Percentiles rank a stretch among this genome's conserved stretches.
phyloP scores from a whole-genome alignment of 2,113 vertebrate species.

The Callionymus lyra region DNA sequence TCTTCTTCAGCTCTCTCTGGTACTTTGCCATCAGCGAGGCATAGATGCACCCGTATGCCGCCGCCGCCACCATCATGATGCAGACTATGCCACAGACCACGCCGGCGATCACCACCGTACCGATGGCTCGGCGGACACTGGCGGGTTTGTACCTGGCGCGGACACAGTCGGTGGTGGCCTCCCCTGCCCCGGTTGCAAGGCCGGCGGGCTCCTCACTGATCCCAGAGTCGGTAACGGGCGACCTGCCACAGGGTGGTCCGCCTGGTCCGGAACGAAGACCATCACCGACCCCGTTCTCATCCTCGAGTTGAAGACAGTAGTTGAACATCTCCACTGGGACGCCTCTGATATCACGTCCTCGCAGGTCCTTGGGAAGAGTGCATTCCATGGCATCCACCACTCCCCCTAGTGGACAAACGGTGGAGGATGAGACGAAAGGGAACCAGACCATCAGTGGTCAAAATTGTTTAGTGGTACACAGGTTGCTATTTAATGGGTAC shows the following conservation, averaged over 20 bases:
- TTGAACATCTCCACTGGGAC: constrained; percentile 98
- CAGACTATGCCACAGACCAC: constrained; percentile 95
- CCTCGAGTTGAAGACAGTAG: constrained; percentile 92
- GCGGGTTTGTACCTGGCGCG: constrained; percentile 82
- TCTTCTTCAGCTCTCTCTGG: constrained; percentile 94
- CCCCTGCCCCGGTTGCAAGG: constrained; percentile 24
- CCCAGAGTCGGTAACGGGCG: constrained; percentile 51
- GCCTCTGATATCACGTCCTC: constrained; percentile 87
- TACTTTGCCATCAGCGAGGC: constrained; percentile 98
- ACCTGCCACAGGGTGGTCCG: constrained; percentile 76
- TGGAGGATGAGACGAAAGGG: constrained; percentile 21
- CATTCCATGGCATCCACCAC: constrained; percentile 92
- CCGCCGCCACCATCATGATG: constrained; percentile 98
- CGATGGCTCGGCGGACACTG: constrained; percentile 90
- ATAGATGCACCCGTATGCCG: constrained; percentile 94
- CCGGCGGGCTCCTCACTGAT: constrained; percentile 39
- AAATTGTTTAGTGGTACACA: too few species aligned
- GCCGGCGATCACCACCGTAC: constrained; percentile 92
- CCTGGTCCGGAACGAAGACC: constrained; percentile 51
- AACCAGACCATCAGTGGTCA: constrained; percentile 3
- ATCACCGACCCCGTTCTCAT: constrained; percentile 69
- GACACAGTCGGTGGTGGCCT: constrained; percentile 55
- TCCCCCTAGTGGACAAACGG: constrained; percentile 70
- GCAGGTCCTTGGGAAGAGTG: constrained; percentile 92
- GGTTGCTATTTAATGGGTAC: too few species aligned